A percentile compares a stretch with the other conserved stretches of the same genome.
Conservation (phyloP, 2,113 vertebrate genomes). For the Eidolon helvum region DNA sequence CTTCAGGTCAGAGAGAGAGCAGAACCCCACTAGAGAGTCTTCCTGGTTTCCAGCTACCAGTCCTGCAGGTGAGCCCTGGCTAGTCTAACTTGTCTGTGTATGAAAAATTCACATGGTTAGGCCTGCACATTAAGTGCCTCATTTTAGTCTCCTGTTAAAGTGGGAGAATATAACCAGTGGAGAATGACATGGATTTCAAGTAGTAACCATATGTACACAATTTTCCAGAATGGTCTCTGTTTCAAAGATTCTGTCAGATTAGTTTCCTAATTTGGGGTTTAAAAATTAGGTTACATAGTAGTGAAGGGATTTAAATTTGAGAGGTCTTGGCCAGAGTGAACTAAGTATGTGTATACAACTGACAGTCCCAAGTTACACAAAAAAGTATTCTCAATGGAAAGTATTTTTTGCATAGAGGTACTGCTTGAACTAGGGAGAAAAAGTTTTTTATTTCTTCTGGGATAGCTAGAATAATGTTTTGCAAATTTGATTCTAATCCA, state of each 20-base stretch:
- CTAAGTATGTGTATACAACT: not conserved
- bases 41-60: slow-evolving; percentile 63
- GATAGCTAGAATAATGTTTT: slow-evolving; percentile 10
- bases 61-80: slow-evolving; percentile 59
- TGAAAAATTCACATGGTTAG: not conserved
- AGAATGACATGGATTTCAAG: not conserved
- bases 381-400: not conserved
- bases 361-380: not conserved
- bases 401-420: not conserved
- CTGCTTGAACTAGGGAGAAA: slow-evolving; percentile 16
- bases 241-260: slow-evolving; percentile 27
- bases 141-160: not conserved
- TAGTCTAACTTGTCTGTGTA: not conserved
- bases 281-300: slow-evolving; percentile 6
- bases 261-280: slow-evolving; percentile 24
- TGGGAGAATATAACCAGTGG: not conserved
- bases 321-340: not conserved
- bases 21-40: slow-evolving; percentile 9
- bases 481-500: not conserved
- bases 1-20: slow-evolving; percentile 62
- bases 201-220: not conserved
- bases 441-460: slow-evolving; percentile 14
- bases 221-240: slow-evolving; percentile 39
- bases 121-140: not conserved
- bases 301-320: slow-evolving; percentile 21